Evolutionary conservation across 2,113 vertebrate species (phyloP).

Genomic region (Scytalopus superciliaris): DNA sequence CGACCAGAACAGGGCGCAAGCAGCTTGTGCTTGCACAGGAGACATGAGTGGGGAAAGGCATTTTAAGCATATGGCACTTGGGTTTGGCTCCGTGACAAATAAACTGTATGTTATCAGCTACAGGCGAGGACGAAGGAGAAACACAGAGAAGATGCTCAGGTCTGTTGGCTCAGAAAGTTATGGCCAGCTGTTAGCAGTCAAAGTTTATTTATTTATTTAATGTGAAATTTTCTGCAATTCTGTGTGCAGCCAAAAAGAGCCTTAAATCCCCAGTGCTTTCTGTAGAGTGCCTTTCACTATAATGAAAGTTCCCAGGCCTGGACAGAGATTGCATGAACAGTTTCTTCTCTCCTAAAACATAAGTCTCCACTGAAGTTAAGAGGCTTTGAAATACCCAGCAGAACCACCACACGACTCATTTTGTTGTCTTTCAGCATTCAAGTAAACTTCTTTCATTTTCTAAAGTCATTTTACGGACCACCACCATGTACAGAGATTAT

Average conservation of each 20-base stretch:
- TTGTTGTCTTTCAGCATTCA: neutral
- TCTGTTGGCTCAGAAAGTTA: neutral
- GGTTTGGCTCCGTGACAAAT: neutral
- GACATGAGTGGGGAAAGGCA: neutral
- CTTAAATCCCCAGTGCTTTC: neutral
- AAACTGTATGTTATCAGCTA: neutral
- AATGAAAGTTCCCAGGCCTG: neutral
- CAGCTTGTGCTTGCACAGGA: neutral
- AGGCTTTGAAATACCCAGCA: neutral
- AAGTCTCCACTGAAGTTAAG: neutral
- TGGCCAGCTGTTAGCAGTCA: neutral
- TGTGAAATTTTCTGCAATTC: neutral
- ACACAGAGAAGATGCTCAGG: neutral
- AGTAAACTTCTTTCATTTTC: neutral
- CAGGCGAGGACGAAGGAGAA: neutral
- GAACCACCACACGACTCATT: neutral
- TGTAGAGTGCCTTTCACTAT: neutral
- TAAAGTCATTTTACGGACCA: neutral
- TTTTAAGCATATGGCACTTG: neutral
- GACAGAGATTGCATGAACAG: fast-evolving
- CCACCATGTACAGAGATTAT: neutral
- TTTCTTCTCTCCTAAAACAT: neutral
- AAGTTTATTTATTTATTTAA: neutral
- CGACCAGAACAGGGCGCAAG: neutral
- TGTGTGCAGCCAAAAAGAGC: neutral